Conservation (phyloP, 2,888 invertebrate species). For the Anoplius nigerrimus region DNA sequence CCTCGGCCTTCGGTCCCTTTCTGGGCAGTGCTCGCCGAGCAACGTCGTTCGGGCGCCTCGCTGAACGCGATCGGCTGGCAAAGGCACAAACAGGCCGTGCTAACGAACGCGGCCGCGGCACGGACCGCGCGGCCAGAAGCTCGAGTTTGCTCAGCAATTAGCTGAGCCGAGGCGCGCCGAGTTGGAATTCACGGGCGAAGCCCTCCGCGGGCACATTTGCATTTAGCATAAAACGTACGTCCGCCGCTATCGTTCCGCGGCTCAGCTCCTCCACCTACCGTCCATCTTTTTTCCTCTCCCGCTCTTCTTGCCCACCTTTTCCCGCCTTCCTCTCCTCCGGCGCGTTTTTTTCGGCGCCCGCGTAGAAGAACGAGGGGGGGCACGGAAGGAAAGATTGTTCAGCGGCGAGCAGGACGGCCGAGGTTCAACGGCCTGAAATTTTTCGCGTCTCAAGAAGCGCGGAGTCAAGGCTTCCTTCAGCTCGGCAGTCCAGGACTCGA, state of each 20-base stretch:
- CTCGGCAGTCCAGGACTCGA: background rate
- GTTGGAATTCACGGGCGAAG: slow-evolving; percentile 29
- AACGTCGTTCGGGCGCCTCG: no score
- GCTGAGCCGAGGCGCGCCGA: slow-evolving; percentile 36
- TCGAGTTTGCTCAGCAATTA: slow-evolving; percentile 63
- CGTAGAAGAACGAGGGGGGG: slow-evolving; percentile 17
- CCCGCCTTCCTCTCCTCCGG: background rate
- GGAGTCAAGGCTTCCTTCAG: slow-evolving; percentile 47
- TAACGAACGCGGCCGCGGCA: slow-evolving; percentile 21
- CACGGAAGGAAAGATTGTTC: background rate
- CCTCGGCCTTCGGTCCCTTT: background rate
- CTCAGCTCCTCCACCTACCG: no score
- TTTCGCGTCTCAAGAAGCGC: slow-evolving; percentile 58
- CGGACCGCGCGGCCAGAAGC: slow-evolving; percentile 17
- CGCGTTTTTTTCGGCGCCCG: no score
- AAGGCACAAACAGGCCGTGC: background rate
- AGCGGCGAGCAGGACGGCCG: slow-evolving; percentile 16
- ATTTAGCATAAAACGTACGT: slow-evolving; percentile 33
- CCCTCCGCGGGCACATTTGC: slow-evolving; percentile 33
- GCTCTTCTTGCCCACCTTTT: slow-evolving; percentile 23
- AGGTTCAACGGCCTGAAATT: slow-evolving; percentile 60
- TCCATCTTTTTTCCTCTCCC: slow-evolving; percentile 12
- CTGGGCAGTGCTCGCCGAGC: no score
- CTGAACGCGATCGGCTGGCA: no score
- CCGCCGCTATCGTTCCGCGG: slow-evolving; percentile 1